phyloP scores from a whole-genome alignment of 35 echinoderm and acorn worm species.

The Nesometra sesokonis region DNA sequence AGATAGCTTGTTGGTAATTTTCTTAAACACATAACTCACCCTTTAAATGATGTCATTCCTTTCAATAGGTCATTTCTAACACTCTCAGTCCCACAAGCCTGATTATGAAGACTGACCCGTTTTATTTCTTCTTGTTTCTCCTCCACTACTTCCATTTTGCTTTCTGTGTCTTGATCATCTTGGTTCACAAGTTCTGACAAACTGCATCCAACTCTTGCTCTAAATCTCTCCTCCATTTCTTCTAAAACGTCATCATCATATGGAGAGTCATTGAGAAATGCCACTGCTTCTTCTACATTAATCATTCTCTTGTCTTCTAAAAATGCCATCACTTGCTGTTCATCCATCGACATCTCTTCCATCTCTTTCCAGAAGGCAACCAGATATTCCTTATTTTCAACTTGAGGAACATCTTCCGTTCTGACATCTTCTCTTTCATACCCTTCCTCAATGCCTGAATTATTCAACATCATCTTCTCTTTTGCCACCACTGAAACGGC shows the following conservation, averaged over 20 bases:
- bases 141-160: not conserved
- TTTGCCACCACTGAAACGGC: not conserved
- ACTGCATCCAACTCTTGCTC: not conserved
- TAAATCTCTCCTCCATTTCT: not conserved
- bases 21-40: not conserved
- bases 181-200: not conserved
- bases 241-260: not conserved
- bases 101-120: not conserved
- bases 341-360: not conserved
- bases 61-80: not conserved
- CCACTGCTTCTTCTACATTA: not conserved
- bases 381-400: not conserved
- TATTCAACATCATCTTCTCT: not conserved
- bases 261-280: not conserved
- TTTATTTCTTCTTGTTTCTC: not conserved
- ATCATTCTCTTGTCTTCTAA: not conserved
- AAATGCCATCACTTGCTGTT: not conserved
- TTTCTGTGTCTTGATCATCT: not conserved
- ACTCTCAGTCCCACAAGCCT: not conserved
- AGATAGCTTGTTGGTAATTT: too few relatives aligned
- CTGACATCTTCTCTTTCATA: not conserved
- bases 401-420: not conserved
- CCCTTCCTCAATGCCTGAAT: not conserved
- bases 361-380: not conserved
- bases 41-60: not conserved